Evolutionary conservation across 2,797 vertebrate genomes (phyloP), one percentile per base, ranked within the genome.

Genomic region (Limosa lapponica): DNA sequence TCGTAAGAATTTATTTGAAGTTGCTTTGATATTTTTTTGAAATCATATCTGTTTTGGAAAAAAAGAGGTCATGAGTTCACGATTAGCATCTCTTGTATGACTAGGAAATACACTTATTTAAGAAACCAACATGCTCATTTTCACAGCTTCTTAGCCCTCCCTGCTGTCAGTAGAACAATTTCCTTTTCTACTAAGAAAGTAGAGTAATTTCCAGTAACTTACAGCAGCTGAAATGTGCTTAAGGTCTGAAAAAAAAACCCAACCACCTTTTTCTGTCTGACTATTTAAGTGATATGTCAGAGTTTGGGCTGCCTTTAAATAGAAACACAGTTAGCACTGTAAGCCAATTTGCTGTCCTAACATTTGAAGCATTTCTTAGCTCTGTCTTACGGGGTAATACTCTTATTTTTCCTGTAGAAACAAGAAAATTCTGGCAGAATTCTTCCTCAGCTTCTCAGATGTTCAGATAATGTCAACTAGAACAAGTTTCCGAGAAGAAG

Each of bases 171-270:
- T 70, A 84, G 43, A 95, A 95, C 86, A 81, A 95, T 96, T 96
- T 97, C 93, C 91, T 95, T 89, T 90, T 54, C 79, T 87, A 82
- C 73, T 57, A 41, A 92, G 79, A 85, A 95, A 85, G 55, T 3
- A 28, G 66, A 90, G 91, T 79, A 72, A 94, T 89, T 97, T 97
- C 97, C 97, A 97, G 96, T 93, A 97, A 97, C 79, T 95, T 43
- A 57, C 24, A 70, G 95, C 94, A 96, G 87, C 87, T 82, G 88
- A 94, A 96, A 61, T 57, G 86, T 2, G 12, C 85, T 95, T 74
- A 95, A 82, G 74, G 39, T 87, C 71, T 69, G 82, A 88, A 87
- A 85, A 59, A 81, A 75, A 71, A 8, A 10, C 51, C 10, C 55
- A 82, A 94, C 41, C 80, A 89, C 77, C 81, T 94, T 95, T 86